phyloP scores from a whole-genome alignment of 2,888 invertebrate species.

The Rhyacophila evoluta region DNA sequence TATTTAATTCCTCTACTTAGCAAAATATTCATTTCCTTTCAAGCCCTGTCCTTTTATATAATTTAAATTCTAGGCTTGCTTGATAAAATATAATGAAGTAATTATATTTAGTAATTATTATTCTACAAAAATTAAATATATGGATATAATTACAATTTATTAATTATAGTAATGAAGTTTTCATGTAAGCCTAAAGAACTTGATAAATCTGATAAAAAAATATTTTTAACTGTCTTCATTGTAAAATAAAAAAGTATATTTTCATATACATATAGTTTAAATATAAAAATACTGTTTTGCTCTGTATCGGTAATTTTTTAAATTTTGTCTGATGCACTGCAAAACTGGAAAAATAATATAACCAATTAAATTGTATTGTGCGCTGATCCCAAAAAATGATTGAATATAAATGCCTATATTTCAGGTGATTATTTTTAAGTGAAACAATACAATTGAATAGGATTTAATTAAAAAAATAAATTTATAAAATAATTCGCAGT shows the following conservation, averaged over 20 bases:
- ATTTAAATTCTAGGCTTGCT: background rate
- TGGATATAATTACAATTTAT: too few species aligned
- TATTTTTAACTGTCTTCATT: constrained; percentile 47
- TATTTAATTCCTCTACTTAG: constrained; percentile 41
- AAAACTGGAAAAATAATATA: background rate
- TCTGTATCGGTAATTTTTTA: background rate
- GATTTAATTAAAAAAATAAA: background rate
- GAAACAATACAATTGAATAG: background rate
- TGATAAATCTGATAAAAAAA: too few species aligned
- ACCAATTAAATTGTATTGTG: background rate
- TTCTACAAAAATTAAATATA: too few species aligned
- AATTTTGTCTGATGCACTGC: background rate
- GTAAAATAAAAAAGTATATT: constrained; percentile 36
- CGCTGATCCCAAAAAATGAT: too few species aligned
- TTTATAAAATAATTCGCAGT: background rate
- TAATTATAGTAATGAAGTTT: background rate
- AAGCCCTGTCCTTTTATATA: background rate
- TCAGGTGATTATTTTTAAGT: too few species aligned
- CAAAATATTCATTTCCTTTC: constrained; percentile 28
- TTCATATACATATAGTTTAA: background rate
- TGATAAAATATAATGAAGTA: background rate
- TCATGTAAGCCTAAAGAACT: background rate
- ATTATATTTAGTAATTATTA: too few species aligned
- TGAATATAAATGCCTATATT: too few species aligned
- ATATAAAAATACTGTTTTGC: background rate